Conservation (phyloP, 2,888 invertebrate genomes). For the Chydorus sphaericus region DNA sequence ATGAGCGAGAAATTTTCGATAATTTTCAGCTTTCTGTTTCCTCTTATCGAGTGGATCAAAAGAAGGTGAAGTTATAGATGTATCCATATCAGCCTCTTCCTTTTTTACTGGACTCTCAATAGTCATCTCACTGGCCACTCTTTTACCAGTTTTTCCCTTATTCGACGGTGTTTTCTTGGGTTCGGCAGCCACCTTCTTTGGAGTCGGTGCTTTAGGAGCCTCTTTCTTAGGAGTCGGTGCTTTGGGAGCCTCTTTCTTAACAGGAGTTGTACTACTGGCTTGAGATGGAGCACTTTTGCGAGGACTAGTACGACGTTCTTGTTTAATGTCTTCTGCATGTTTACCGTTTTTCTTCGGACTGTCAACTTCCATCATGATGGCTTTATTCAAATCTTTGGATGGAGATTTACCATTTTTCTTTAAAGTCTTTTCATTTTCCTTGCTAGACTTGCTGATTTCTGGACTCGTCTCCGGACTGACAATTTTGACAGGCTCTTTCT, state of each 20-base stretch:
- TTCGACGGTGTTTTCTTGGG: not conserved
- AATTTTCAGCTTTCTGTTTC: constrained; percentile 44
- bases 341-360: no score
- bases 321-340: no score
- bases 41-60: constrained; percentile 44
- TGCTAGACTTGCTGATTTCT: not conserved
- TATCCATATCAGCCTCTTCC: constrained; percentile 1
- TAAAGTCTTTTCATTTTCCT: not conserved
- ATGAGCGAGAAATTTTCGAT: constrained; percentile 59
- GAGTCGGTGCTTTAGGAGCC: no score
- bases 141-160: not conserved
- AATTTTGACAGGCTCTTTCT: not conserved
- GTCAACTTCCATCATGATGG: not conserved
- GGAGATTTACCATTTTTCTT: not conserved
- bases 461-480: not conserved
- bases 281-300: no score
- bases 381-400: not conserved
- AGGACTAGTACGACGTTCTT: no score
- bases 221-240: not conserved
- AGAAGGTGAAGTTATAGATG: constrained; percentile 35
- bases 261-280: not conserved
- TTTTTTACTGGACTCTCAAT: constrained; percentile 6
- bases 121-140: not conserved
- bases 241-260: not conserved
- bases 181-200: not conserved